A percentile compares a stretch with the other conserved stretches of the same genome.
Conservation (phyloP, 2,797 vertebrate genomes). For the Tadarida brasiliensis region DNA sequence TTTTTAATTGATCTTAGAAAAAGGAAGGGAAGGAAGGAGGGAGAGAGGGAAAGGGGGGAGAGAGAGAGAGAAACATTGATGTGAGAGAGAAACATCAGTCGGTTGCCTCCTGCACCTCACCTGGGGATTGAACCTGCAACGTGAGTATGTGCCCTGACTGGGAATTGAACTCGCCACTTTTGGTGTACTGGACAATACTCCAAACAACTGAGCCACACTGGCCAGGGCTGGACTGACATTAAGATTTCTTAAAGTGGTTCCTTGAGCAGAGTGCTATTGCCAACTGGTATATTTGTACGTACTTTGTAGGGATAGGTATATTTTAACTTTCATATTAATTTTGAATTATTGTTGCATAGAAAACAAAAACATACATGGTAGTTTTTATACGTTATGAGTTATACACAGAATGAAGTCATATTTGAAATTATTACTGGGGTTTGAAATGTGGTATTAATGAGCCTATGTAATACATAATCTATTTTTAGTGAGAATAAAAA, state of each 20-base stretch:
- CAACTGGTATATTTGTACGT: not conserved
- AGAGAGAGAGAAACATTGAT: not conserved
- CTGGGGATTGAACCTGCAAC: not conserved
- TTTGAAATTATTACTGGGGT: slow-evolving; percentile 77
- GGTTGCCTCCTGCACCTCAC: not conserved
- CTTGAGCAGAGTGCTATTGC: not conserved
- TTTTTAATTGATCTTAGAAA: not conserved
- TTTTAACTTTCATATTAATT: slow-evolving; percentile 66
- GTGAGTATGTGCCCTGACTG: not conserved
- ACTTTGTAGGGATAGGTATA: slow-evolving; percentile 19
- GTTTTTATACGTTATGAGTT: slow-evolving; percentile 74
- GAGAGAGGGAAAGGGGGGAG: too few species aligned
- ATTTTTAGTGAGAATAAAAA: slow-evolving; percentile 76
- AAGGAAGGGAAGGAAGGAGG: not conserved
- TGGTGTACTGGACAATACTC: not conserved
- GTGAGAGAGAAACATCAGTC: not conserved
- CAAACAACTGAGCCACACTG: not conserved
- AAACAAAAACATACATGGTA: slow-evolving; percentile 71
- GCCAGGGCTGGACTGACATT: not conserved
- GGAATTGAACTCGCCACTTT: not conserved
- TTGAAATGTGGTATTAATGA: slow-evolving; percentile 70
- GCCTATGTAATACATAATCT: slow-evolving; percentile 54
- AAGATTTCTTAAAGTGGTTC: slow-evolving; percentile 55
- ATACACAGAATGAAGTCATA: slow-evolving; percentile 76
- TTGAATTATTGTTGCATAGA: slow-evolving; percentile 61